These are phyloP conservation scores for Carcina quercana DNA, from an alignment of 2,888 invertebrate species.

Conservation along the genomic window DNA sequence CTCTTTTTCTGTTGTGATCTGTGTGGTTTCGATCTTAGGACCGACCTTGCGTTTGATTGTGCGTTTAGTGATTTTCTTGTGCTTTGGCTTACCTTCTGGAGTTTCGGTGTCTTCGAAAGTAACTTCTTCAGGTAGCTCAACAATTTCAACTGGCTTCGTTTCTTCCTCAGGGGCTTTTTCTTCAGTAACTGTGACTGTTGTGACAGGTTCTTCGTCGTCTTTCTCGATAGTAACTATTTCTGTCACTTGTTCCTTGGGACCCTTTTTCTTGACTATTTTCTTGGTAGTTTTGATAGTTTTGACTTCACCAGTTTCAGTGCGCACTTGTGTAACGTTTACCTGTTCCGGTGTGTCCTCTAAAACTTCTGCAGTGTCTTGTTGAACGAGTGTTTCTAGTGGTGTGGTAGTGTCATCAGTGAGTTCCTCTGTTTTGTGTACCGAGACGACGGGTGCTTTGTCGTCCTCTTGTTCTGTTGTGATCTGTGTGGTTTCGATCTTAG, in stretches of 20 bases:
- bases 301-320: conserved; percentile 13
- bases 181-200: conserved; percentile 18
- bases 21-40: conserved; percentile 26
- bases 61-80: conserved; percentile 23
- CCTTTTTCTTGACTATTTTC: conserved; percentile 24
- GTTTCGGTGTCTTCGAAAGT: conserved; percentile 13
- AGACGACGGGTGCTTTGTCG: conserved; percentile 26
- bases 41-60: conserved; percentile 45
- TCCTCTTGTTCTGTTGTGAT: conserved; percentile 27
- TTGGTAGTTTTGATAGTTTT: conserved; percentile 17
- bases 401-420: conserved; percentile 22
- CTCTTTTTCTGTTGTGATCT: conserved; percentile 29
- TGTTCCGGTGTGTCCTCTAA: conserved; percentile 29
- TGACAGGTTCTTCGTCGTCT: conserved; percentile 19
- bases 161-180: conserved; percentile 26
- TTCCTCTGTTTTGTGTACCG: conserved; percentile 27
- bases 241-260: conserved; percentile 6
- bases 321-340: conserved; percentile 22
- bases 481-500: conserved; percentile 22
- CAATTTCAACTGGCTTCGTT: conserved; percentile 21
- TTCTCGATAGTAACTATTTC: conserved; percentile 19
- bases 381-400: conserved; percentile 12
- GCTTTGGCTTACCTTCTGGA: conserved; percentile 7
- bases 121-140: conserved; percentile 23
- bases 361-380: conserved; percentile 6